A percentile compares a stretch with the other conserved stretches of the same genome.
Conservation (phyloP, 2,113 vertebrate species). For the Cyanistes caeruleus region DNA sequence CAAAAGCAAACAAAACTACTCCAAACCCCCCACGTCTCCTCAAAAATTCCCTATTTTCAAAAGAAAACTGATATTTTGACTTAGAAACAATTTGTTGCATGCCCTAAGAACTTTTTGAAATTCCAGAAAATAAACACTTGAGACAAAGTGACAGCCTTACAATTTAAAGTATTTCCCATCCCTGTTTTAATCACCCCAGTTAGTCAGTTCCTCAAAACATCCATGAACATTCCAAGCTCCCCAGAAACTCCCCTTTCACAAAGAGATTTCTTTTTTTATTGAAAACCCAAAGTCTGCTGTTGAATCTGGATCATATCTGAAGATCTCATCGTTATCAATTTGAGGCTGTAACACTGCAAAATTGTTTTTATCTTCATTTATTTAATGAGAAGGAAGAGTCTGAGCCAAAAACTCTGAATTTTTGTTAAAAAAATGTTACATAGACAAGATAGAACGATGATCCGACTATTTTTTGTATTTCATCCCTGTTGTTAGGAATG, state of each 20-base stretch:
- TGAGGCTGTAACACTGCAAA: not conserved
- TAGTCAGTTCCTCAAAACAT: not conserved
- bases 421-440: not conserved
- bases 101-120: not conserved
- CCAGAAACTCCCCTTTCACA: not conserved
- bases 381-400: not conserved
- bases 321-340: not conserved
- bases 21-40: fast-evolving
- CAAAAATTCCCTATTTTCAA: not conserved
- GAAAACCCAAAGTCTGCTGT: not conserved
- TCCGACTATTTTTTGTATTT: not conserved
- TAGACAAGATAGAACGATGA: not conserved
- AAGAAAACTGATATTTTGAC: not conserved
- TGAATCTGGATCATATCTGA: not conserved
- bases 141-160: not conserved
- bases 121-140: not conserved
- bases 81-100: not conserved
- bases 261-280: not conserved
- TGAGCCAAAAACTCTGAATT: not conserved
- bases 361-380: not conserved
- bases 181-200: not conserved
- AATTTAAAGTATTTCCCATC: not conserved
- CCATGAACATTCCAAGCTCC: not conserved
- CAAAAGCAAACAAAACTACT: not conserved
- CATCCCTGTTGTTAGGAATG: not conserved